Conservation (phyloP, 2,797 vertebrate species). For the Pteronotus mesoamericanus region DNA sequence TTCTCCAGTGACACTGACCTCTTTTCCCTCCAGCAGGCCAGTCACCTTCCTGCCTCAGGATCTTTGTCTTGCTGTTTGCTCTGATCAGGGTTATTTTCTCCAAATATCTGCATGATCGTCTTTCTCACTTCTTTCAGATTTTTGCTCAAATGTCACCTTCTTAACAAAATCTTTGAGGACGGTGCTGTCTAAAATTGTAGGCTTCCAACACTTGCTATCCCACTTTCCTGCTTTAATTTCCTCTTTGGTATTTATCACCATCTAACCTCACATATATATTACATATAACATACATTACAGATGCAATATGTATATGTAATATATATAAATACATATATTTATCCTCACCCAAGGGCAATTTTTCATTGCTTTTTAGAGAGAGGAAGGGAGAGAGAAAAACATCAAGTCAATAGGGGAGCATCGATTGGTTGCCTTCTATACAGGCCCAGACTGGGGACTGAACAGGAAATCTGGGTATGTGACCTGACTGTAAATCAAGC, state of each 20-base stretch:
- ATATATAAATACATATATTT: neutral
- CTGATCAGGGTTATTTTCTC: neutral
- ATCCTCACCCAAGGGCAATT: neutral
- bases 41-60: neutral
- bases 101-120: neutral
- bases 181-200: neutral
- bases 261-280: neutral
- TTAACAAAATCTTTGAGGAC: neutral
- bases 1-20: neutral
- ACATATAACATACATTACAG: neutral
- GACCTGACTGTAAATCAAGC: no score
- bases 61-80: neutral
- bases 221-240: neutral
- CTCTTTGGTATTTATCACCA: neutral
- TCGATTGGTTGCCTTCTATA: neutral
- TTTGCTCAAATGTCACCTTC: neutral
- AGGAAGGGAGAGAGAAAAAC: neutral
- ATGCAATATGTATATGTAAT: neutral
- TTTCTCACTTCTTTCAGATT: neutral
- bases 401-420: neutral
- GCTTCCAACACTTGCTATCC: neutral
- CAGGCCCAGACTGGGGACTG: no score
- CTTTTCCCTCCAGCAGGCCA: neutral
- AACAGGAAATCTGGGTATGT: no score
- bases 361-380: neutral